phyloP scores from a whole-genome alignment of 2,113 vertebrate genomes.

The Atherinomorus stipes region DNA sequence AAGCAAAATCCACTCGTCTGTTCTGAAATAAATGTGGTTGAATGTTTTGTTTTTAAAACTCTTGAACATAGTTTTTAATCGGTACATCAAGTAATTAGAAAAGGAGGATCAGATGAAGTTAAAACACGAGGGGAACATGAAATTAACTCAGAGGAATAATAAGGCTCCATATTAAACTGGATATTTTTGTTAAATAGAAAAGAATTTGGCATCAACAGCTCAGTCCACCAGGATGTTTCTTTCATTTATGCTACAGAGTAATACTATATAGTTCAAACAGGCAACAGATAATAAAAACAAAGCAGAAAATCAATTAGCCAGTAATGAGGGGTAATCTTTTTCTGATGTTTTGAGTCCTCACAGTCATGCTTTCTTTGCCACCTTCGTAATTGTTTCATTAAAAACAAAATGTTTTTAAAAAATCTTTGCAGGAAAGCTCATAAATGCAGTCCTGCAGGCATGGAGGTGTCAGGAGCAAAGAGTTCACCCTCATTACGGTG shows the following conservation, averaged over 20 bases:
- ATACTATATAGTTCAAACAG: background rate
- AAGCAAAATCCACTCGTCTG: conserved; percentile 18
- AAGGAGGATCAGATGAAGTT: background rate
- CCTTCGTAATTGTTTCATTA: too few relatives aligned
- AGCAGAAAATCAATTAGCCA: background rate
- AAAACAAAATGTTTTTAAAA: too few relatives aligned
- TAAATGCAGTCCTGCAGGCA: too few relatives aligned
- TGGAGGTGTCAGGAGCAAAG: too few relatives aligned
- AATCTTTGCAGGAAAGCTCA: too few relatives aligned
- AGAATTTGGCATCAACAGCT: background rate
- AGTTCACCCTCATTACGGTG: too few relatives aligned
- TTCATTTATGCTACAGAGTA: background rate
- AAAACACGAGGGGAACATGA: background rate
- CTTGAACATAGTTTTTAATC: too few relatives aligned
- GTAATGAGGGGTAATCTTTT: too few relatives aligned
- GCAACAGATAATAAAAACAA: background rate
- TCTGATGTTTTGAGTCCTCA: too few relatives aligned
- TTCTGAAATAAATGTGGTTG: conserved; percentile 1
- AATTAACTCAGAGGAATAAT: conserved; percentile 4
- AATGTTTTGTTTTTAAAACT: background rate
- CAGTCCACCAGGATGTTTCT: background rate
- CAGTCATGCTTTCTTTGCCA: too few relatives aligned
- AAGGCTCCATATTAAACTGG: background rate
- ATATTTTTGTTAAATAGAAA: background rate
- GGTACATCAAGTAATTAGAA: too few relatives aligned